Evolutionary conservation across 2,797 vertebrate species (phyloP).

Genomic region (Myoxocephalus aenaeus): DNA sequence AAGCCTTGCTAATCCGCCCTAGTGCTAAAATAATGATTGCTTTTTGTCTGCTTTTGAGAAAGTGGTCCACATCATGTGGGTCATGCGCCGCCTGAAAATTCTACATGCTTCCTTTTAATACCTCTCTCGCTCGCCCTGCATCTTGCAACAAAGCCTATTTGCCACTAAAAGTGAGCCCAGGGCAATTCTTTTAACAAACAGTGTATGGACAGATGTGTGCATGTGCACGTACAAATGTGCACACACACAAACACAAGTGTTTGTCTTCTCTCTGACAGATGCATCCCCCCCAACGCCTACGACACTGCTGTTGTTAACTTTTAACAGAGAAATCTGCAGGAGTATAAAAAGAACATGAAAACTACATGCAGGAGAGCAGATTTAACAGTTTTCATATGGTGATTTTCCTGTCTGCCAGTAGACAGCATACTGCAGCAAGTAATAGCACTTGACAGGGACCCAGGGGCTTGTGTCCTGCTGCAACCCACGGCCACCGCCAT

Average conservation of each 20-base stretch:
- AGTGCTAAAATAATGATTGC: slow-evolving; percentile 80
- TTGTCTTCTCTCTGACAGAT: slow-evolving; percentile 30
- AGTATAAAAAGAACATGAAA: slow-evolving; percentile 33
- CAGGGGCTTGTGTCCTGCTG: slow-evolving; percentile 51
- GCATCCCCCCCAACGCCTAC: not conserved
- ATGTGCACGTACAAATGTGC: slow-evolving; percentile 16
- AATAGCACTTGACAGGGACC: slow-evolving; percentile 74
- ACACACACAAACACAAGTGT: slow-evolving; percentile 4
- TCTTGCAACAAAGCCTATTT: slow-evolving; percentile 56
- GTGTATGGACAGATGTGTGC: slow-evolving; percentile 47
- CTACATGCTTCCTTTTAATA: slow-evolving; percentile 51
- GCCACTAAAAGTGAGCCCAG: slow-evolving; percentile 52
- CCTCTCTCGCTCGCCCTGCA: slow-evolving; percentile 21
- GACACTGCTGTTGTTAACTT: slow-evolving; percentile 47
- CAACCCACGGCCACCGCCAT: slow-evolving; percentile 23
- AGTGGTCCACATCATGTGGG: slow-evolving; percentile 67
- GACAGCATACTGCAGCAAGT: slow-evolving; percentile 58
- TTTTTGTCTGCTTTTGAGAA: slow-evolving; percentile 76
- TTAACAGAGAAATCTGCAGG: slow-evolving; percentile 26
- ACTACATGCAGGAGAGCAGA: slow-evolving; percentile 34
- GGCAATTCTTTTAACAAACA: slow-evolving; percentile 61
- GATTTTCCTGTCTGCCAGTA: slow-evolving; percentile 57
- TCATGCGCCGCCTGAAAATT: slow-evolving; percentile 56
- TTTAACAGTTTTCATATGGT: slow-evolving; percentile 51
- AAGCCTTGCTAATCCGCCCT: slow-evolving; percentile 78